Evolutionary conservation across 2,888 invertebrate species (phyloP), one percentile per base, ranked within the genome.

Genomic region (Muschampia staudingeri): DNA sequence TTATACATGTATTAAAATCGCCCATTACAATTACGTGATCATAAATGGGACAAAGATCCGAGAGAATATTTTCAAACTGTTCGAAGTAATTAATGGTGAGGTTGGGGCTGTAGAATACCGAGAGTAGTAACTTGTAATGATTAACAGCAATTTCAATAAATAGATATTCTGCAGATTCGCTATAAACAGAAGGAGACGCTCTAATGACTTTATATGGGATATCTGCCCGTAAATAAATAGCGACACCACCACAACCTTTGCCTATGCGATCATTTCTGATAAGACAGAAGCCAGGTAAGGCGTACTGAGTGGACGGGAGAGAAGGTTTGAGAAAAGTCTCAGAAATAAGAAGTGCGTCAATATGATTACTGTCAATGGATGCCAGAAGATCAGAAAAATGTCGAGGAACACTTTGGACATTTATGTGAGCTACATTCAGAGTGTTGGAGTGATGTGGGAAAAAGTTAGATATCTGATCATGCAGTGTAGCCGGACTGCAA

Each of bases 31-130:
- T 25, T 25, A 25, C 25, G 25, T 25, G 25, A 25, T 3, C 34
- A 34, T 34, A 34, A 34, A 34, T 4, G 34, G 3, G 34, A 4
- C 34, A 34, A 34, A 34, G 34, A 4, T 34, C 34, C 34, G 3
- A 4, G 3, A 34, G 34, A 34, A 25, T 25, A 25, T 25, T 25
- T 25, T 72, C 72, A 8, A 72, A 48, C 1, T 72, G 9, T 0
- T 72, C 72, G 30, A 72, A 72, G 30, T 72, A 72, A 12, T 44
- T 44, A 12, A 44, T 44, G 44, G 30, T 72, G 9, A 48, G 69
- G 48, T 72, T 72, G 5, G 72, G 72, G 5, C 72, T 72, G 12
- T 72, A 72, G 7, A 72, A 48, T 5, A 72, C 72, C 1, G 48
- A 9, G 3, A 48, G 48, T 6, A 72, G 19, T 9, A 72, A 7